Base-by-base conservation (phyloP, 2,888 invertebrate genomes). In the Drepanosiphum platanoidis region DNA sequence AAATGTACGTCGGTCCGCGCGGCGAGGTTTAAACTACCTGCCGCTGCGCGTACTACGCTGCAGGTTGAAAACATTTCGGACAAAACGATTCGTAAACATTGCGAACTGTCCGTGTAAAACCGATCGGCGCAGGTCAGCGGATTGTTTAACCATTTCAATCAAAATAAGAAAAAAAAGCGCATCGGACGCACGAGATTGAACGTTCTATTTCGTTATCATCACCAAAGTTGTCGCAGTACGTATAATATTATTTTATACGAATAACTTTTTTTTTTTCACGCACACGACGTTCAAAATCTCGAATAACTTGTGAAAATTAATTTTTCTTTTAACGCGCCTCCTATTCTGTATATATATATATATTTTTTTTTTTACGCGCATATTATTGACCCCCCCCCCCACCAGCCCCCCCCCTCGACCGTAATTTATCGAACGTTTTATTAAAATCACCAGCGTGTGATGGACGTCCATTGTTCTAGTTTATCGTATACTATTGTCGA, bases 61-160 rank as follows among this genome's bases (percentile, higher is more conserved):
- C 30, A 34, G n/a, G 39, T 39, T 27, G 64, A 78, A 77, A 78
- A 78, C 52, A 39, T 64, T 78, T 42, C 39, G 13, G 61, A 36
- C 61, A 39, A 32, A 64, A 27, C 18, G 30, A 75, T 75, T 18
- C n/a, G 39, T 78, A 64, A 64, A 18, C 27, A 30, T 61, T 27
- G 15, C 13, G n/a, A 61, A 61, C 27, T 2, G 22, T 52, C 22
- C 18, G 52, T 42, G 42, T 46, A n/a, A n/a, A n/a, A n/a, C n/a
- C n/a, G n/a, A n/a, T n/a, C n/a, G n/a, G n/a, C n/a, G n/a, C n/a
- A n/a, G n/a, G n/a, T n/a, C n/a, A n/a, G n/a, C n/a, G n/a, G n/a
- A n/a, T n/a, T n/a, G n/a, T n/a, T n/a, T n/a, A n/a, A n/a, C n/a
- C n/a, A n/a, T n/a, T n/a, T n/a, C n/a, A n/a, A n/a, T n/a, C n/a